Evolutionary conservation across 2,888 invertebrate species (phyloP).

Genomic region (Ochropleura leucogaster): DNA sequence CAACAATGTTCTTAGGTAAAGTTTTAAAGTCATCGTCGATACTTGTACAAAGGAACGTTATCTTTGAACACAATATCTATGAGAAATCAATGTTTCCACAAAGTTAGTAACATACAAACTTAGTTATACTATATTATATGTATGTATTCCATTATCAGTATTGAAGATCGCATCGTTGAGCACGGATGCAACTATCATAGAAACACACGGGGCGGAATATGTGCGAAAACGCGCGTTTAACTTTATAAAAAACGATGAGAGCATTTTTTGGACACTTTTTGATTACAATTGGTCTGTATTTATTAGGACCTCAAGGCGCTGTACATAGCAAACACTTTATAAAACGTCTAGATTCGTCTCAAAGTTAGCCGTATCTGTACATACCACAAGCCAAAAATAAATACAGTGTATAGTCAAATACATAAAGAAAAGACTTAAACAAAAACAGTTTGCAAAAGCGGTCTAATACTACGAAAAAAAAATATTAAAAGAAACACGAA

Average conservation of each 20-base stretch:
- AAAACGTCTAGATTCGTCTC: too few species aligned
- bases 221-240: neutral
- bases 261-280: neutral
- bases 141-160: constrained; percentile 61
- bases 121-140: neutral
- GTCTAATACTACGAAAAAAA: too few species aligned
- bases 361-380: too few species aligned
- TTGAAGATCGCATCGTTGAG: constrained; percentile 69
- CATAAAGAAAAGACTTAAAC: too few species aligned
- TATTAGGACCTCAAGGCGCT: too few species aligned
- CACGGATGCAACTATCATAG: constrained; percentile 63
- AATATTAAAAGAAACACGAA: too few species aligned
- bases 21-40: too few species aligned
- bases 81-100: constrained; percentile 35
- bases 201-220: constrained; percentile 38
- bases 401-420: too few species aligned
- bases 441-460: too few species aligned
- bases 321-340: too few species aligned
- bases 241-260: neutral
- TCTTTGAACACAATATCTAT: constrained; percentile 27
- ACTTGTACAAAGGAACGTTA: neutral
- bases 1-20: too few species aligned
- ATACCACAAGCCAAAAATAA: too few species aligned
- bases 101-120: constrained; percentile 16
- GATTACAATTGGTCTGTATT: neutral